Evolutionary conservation across 2,113 vertebrate genomes (phyloP), one percentile per base, ranked within the genome.

Genomic region (Sceloporus tristichus): DNA sequence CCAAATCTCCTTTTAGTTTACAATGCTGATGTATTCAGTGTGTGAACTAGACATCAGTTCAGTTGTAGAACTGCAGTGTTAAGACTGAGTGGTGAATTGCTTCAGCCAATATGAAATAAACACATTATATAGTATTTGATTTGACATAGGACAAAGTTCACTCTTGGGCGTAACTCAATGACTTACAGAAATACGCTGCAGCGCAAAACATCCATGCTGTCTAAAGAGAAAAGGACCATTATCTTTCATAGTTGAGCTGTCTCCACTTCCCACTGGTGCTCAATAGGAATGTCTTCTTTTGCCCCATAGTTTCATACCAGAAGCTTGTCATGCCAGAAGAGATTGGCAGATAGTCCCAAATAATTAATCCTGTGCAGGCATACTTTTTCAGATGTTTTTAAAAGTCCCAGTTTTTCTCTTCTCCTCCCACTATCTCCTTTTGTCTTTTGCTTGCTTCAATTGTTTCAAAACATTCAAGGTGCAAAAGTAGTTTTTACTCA

Each of bases 121-220:
- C 48, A 74, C 68, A 59, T 74, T 56, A 74, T 84, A 16, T 27
- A 54, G 53, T 42, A 56, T 34, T 40, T 34, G 79, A 48, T 75
- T 82, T 82, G 70, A 53, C 71, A 82, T 27, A 73, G 59, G 9
- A 11, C 40, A 66, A 83, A 88, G 71, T 54, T 83, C 70, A 75
- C 74, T 81, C 34, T 82, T 74, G 59, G 79, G 13, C 68, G 21
- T 77, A 88, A 83, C 73, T 53, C 56, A 42, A n/a, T 75, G 75
- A 18, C 9, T 13, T 73, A 42, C 54, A 66, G 5, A 16, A n/a
- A 65, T 75, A n/a, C 34, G 21, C 40, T 19, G 59, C 38, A 65
- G 29, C 3, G 65, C n/a, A 38, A 42, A 48, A n/a, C 53, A 65
- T 25, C 56, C 34, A 66, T 25, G 53, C 25, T 74, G n/a, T 87